Evolutionary conservation across 1,140 invertebrate species (phyloP).

Genomic region (Copidosoma floridanum): DNA sequence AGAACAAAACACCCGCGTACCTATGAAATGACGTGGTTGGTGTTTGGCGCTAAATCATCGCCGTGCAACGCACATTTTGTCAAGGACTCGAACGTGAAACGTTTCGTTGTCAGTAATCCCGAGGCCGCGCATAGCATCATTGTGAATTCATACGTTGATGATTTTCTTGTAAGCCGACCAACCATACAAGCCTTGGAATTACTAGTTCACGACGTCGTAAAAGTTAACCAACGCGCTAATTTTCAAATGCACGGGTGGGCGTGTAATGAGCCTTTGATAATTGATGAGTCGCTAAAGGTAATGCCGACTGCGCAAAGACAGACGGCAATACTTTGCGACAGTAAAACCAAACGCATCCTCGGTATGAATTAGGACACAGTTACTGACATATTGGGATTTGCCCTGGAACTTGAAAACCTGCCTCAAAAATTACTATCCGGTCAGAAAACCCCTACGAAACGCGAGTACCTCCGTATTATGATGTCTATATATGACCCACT

Average conservation of each 20-base stretch:
- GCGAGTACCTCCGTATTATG: background rate
- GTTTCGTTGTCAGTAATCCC: background rate
- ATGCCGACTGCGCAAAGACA: too few species aligned
- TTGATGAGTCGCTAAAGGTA: too few species aligned
- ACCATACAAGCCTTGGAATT: background rate
- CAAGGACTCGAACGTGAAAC: background rate
- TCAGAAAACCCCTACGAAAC: background rate
- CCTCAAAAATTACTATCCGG: too few species aligned
- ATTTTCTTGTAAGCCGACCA: background rate
- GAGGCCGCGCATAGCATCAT: background rate
- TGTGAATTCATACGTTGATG: background rate
- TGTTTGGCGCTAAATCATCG: conserved; percentile 1
- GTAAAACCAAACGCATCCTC: background rate
- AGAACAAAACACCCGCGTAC: background rate
- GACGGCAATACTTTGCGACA: background rate
- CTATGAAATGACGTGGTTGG: background rate
- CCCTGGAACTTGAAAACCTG: background rate
- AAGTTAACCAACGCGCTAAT: background rate
- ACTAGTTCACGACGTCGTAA: background rate
- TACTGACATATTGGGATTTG: background rate
- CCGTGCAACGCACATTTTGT: background rate
- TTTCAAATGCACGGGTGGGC: background rate
- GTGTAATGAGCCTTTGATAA: background rate
- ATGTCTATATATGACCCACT: background rate
- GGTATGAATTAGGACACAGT: background rate